phyloP scores from a whole-genome alignment of 92 coral and sea anemone genomes.

The Ricordea florida region DNA sequence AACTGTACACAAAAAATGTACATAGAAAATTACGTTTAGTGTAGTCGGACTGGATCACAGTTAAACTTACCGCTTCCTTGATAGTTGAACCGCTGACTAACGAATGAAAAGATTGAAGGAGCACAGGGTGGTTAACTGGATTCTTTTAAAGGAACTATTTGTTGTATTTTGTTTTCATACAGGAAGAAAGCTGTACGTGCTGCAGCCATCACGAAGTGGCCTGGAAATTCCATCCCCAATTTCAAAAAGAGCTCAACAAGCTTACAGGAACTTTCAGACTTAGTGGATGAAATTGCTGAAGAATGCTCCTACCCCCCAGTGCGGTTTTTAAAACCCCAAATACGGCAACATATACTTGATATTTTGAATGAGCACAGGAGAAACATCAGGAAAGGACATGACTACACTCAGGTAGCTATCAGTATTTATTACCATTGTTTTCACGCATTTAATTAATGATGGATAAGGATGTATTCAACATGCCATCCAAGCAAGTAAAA shows the following conservation, averaged over 20 bases:
- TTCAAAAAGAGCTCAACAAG: neutral
- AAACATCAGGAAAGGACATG: constrained; percentile 3
- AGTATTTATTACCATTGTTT: too few species aligned
- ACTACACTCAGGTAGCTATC: constrained; percentile 18
- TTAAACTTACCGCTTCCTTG: neutral
- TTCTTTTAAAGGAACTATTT: neutral
- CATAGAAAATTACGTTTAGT: too few species aligned
- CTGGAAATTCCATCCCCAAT: constrained; percentile 24
- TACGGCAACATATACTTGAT: constrained; percentile 15
- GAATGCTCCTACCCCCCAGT: constrained; percentile 9
- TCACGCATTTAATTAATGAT: too few species aligned
- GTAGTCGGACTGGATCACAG: too few species aligned
- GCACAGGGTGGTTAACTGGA: neutral
- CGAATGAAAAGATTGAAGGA: neutral
- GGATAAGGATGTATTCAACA: too few species aligned
- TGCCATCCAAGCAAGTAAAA: neutral
- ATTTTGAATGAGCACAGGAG: constrained; percentile 22
- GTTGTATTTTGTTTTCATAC: neutral
- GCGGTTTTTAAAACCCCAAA: neutral
- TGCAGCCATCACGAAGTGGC: constrained; percentile 31
- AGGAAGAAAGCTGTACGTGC: constrained; percentile 8
- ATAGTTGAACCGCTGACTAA: neutral
- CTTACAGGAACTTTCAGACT: neutral
- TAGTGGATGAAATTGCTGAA: neutral
- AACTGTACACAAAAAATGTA: too few species aligned